phyloP scores from a whole-genome alignment of 2,113 vertebrate species.

The Proteles cristata region DNA sequence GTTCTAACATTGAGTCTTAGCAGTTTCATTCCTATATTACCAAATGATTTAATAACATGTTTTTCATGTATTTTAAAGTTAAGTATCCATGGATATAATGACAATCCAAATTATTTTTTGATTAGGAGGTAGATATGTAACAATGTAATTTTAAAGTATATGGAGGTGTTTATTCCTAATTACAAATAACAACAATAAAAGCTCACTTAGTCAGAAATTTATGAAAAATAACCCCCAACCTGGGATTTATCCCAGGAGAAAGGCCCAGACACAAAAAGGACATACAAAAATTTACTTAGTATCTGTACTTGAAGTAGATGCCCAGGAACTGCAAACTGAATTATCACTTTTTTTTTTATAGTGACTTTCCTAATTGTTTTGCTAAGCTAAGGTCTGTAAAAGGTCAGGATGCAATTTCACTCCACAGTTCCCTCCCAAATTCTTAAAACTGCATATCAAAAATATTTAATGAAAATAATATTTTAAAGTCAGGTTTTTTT shows the following conservation, averaged over 20 bases:
- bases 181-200: background rate
- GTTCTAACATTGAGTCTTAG: background rate
- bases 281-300: background rate
- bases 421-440: background rate
- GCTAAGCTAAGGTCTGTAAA: background rate
- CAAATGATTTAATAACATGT: conserved; percentile 13
- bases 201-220: background rate
- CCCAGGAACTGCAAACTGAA: background rate
- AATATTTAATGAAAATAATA: background rate
- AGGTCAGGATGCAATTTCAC: background rate
- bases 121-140: background rate
- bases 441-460: conserved; percentile 13
- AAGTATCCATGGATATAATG: background rate
- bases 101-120: conserved; percentile 13
- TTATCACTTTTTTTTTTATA: background rate
- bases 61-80: conserved; percentile 25
- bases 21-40: background rate
- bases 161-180: background rate
- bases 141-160: conserved; percentile 4
- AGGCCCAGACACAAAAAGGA: background rate
- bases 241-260: background rate
- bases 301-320: background rate
- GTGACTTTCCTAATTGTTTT: background rate
- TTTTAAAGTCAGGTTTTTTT: background rate
- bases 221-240: background rate